These are phyloP conservation scores for Drosophila novamexicana DNA, from an alignment of 1,140 invertebrate species.

Conservation along the genomic window DNA sequence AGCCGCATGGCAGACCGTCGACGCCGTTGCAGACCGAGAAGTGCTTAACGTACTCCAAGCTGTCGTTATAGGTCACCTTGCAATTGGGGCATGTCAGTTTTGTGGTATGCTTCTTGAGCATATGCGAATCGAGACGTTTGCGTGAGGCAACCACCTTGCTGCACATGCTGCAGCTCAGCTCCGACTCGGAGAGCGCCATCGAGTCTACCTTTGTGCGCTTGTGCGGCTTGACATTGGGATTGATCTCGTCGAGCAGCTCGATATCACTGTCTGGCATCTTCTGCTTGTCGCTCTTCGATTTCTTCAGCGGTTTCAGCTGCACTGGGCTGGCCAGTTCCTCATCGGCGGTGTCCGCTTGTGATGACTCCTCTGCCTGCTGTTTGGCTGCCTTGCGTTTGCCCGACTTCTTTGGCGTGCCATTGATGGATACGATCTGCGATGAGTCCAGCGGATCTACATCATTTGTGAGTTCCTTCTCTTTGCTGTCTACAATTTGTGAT, in stretches of 20 bases:
- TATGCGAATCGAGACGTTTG: constrained; percentile 54
- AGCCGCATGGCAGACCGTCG: constrained; percentile 41
- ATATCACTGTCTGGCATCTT: constrained; percentile 1
- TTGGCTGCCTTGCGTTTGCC: constrained; percentile 16
- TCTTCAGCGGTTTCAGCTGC: neutral
- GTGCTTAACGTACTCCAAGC: constrained; percentile 38
- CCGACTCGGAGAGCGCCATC: constrained; percentile 2
- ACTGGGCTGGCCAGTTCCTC: neutral
- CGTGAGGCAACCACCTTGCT: constrained; percentile 30
- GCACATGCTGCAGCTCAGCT: constrained; percentile 52
- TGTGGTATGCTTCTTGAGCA: constrained; percentile 47
- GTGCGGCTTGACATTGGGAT: constrained; percentile 50
- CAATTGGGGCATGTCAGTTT: constrained; percentile 38
- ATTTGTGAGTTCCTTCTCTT: neutral
- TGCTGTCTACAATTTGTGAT: neutral
- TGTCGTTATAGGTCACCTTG: neutral
- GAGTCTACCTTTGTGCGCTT: constrained; percentile 46
- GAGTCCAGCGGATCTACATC: neutral
- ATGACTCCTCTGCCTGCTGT: neutral
- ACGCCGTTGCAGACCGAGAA: constrained; percentile 30
- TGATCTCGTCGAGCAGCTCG: constrained; percentile 47
- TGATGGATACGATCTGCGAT: neutral
- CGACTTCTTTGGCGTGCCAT: constrained; percentile 16
- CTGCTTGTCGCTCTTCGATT: neutral
- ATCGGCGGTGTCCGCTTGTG: neutral